Evolutionary conservation across 1,140 invertebrate genomes (phyloP).

Genomic region (Lordiphosa mommai): DNA sequence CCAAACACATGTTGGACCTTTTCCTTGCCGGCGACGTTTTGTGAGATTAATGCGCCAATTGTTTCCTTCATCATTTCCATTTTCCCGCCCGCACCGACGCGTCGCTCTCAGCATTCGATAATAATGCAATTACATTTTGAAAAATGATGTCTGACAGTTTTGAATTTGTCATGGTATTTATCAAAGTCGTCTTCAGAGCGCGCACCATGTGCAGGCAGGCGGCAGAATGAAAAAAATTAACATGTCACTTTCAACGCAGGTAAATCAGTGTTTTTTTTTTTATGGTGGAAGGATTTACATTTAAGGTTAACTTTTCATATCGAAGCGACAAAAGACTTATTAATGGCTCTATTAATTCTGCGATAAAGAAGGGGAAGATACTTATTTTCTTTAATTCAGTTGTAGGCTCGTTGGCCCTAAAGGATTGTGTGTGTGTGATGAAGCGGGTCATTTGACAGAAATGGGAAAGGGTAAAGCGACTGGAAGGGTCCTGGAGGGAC

Average conservation of each 20-base stretch:
- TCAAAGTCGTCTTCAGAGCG: slow-evolving; percentile 58
- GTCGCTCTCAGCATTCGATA: slow-evolving; percentile 38
- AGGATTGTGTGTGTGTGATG: no score
- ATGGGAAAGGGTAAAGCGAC: no score
- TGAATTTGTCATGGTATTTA: slow-evolving; percentile 79
- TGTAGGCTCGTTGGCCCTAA: no score
- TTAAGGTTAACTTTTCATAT: slow-evolving; percentile 54
- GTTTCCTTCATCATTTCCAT: slow-evolving; percentile 67
- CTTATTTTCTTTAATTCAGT: slow-evolving; percentile 33
- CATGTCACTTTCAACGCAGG: slow-evolving; percentile 73
- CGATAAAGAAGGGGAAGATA: slow-evolving; percentile 54
- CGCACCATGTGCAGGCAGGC: slow-evolving; percentile 4
- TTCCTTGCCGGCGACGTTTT: slow-evolving; percentile 23
- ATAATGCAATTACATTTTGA: slow-evolving; percentile 79
- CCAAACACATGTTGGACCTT: slow-evolving; percentile 58
- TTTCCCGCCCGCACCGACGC: slow-evolving; percentile 14
- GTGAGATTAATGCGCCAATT: slow-evolving; percentile 78
- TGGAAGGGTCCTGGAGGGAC: no score
- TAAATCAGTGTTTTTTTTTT: slow-evolving; percentile 50
- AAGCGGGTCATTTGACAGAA: no score
- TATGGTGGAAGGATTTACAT: slow-evolving; percentile 61
- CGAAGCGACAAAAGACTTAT: slow-evolving; percentile 65
- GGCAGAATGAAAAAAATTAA: slow-evolving; percentile 50
- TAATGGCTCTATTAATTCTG: slow-evolving; percentile 72
- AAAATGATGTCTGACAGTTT: slow-evolving; percentile 78